Percentiles rank a stretch among this genome's conserved stretches.
These are phyloP conservation scores for Pseudopipra pipra DNA, from an alignment of 2,113 vertebrate species.

Conservation along the genomic window DNA sequence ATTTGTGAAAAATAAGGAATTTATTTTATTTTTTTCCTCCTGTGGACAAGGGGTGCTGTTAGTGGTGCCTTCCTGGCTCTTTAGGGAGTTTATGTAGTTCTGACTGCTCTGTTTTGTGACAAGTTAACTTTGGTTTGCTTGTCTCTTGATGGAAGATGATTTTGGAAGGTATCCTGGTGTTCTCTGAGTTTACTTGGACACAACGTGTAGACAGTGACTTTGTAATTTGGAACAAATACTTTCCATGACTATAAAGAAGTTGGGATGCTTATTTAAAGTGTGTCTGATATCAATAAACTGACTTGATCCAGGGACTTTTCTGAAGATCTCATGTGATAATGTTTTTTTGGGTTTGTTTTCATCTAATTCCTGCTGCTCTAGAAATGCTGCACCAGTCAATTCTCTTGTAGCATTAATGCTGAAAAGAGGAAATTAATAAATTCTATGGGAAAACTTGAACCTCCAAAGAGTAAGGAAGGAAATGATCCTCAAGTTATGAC, in stretches of 20 bases:
- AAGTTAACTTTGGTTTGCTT: neutral
- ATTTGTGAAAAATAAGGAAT: neutral
- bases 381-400: neutral
- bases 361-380: neutral
- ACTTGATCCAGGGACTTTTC: neutral
- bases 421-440: neutral
- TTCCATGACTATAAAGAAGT: neutral
- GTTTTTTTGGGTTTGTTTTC: neutral
- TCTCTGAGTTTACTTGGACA: neutral
- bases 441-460: neutral
- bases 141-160: neutral
- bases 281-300: neutral
- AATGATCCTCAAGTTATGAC: neutral
- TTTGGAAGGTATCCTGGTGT: neutral
- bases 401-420: neutral
- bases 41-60: rapidly evolving
- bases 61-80: neutral
- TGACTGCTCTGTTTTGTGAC: neutral
- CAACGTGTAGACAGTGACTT: neutral
- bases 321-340: neutral
- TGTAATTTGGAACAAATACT: neutral
- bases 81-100: neutral
- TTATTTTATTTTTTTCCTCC: neutral
- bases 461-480: neutral
- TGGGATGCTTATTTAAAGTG: neutral